Base-by-base conservation (phyloP, 2,888 invertebrate genomes). In the Drosophila crucigera region DNA sequence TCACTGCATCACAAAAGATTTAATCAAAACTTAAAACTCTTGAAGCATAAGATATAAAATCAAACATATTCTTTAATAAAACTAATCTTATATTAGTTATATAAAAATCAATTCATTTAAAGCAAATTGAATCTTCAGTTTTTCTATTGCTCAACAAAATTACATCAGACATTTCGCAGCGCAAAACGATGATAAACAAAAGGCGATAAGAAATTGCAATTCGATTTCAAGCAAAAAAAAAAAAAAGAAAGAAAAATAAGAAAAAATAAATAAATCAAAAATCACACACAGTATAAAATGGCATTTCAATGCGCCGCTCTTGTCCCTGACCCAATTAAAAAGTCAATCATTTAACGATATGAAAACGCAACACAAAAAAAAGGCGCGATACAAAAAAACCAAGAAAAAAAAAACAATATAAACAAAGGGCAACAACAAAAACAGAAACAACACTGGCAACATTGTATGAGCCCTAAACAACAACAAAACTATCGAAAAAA, bases 291-390 rank as follows among this genome's bases (percentile, higher is more conserved):
- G 11, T 30, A 59, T 55, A 75, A 76, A 68, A 72, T 69, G 63
- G 43, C 49, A 78, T 66, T 67, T 58, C 37, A 60, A 62, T 63
- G 62, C 41, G 50, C 52, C 25, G 25, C 25, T 53, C n/a, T 56
- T 61, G 86, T 52, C 84, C 90, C 86, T 84, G 89, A 84, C 90
- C 86, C 70, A 85, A 83, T 85, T 90, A 77, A 65, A 72, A 66
- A 56, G 28, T 55, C 64, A 68, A 82, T 84, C 49, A 73, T 62
- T 82, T 33, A 65, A 41, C 43, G 22, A 47, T 66, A 65, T 70
- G 50, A 47, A 64, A 35, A 64, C 9, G 43, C 41, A 35, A 68
- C 4, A 55, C 22, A 59, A 67, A 53, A 53, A 52, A 60, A 50
- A 59, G 39, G 16, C 49, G 72, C 59, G 37, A 25, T 50, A 56